Evolutionary conservation across 2,797 vertebrate genomes (phyloP).

Genomic region (Gadopsis marmoratus): DNA sequence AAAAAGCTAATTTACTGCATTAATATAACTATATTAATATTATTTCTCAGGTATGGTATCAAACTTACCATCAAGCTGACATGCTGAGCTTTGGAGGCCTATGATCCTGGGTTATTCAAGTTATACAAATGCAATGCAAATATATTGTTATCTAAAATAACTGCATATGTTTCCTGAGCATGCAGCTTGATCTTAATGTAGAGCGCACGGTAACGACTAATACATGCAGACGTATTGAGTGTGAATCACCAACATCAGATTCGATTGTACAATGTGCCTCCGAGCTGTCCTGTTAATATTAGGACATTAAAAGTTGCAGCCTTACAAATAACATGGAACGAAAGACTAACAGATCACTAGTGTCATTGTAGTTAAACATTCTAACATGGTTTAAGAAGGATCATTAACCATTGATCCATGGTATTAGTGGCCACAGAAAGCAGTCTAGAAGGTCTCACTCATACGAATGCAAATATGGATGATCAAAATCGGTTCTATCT

Average conservation of each 20-base stretch:
- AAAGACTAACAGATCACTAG: neutral
- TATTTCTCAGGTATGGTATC: neutral
- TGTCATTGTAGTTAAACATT: constrained; percentile 6
- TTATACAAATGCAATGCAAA: constrained; percentile 17
- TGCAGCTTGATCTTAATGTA: neutral
- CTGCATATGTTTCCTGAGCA: neutral
- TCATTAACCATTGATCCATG: constrained; percentile 23
- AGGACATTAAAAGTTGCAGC: constrained; percentile 7
- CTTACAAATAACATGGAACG: constrained; percentile 3
- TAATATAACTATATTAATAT: constrained; percentile 6
- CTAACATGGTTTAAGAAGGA: constrained; percentile 14
- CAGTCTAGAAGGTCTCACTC: neutral
- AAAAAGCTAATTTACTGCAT: neutral
- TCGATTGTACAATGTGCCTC: neutral
- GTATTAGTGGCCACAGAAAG: neutral
- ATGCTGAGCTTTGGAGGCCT: constrained; percentile 2
- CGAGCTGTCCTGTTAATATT: neutral
- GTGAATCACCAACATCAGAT: neutral
- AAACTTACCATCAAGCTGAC: constrained; percentile 7
- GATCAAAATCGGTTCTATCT: neutral
- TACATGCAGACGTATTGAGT: neutral
- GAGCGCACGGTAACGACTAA: neutral
- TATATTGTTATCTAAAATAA: neutral
- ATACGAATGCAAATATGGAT: constrained; percentile 3
- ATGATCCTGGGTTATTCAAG: neutral